Conservation (phyloP, 1,140 invertebrate genomes). For the Sinonovacula constricta region DNA sequence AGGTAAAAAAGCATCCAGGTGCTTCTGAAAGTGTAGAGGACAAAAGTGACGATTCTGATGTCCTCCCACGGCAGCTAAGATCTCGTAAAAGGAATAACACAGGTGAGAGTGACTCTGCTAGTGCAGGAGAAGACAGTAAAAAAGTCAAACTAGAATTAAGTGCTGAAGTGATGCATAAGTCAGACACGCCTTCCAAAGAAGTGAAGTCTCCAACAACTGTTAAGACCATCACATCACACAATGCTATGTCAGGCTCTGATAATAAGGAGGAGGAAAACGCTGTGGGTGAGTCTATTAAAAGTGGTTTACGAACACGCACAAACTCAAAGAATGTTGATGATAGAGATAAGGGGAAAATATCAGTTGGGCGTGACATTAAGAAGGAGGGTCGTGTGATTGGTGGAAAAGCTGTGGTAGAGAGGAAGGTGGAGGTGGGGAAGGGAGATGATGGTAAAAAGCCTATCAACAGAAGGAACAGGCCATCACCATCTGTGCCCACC, state of each 20-base stretch:
- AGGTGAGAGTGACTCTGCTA: constrained; percentile 6
- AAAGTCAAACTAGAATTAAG: constrained; percentile 22
- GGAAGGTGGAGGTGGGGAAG: constrained; percentile 18
- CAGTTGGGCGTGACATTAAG: constrained; percentile 6
- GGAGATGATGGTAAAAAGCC: constrained; percentile 21
- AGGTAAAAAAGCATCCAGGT: constrained; percentile 28
- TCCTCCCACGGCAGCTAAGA: constrained; percentile 29
- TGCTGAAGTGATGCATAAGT: constrained; percentile 12
- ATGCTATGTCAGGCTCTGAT: constrained; percentile 6
- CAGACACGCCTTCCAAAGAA: constrained; percentile 18
- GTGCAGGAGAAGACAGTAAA: constrained; percentile 19
- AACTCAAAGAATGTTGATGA: constrained; percentile 20
- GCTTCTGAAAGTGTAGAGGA: constrained; percentile 43
- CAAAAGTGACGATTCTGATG: constrained; percentile 17
- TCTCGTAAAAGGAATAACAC: constrained; percentile 45
- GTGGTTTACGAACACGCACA: constrained; percentile 40
- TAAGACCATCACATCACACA: not conserved
- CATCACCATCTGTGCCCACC: constrained; percentile 33
- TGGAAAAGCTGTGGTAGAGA: constrained; percentile 18
- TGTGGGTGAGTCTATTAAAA: constrained; percentile 36
- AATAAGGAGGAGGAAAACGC: constrained; percentile 26
- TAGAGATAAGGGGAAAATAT: constrained; percentile 10
- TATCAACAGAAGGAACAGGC: constrained; percentile 41
- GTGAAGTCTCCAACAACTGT: not conserved
- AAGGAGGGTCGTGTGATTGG: constrained; percentile 24